These are phyloP conservation scores for Calcarius lapponicus DNA, from an alignment of 2,797 vertebrate genomes.

Conservation along the genomic window DNA sequence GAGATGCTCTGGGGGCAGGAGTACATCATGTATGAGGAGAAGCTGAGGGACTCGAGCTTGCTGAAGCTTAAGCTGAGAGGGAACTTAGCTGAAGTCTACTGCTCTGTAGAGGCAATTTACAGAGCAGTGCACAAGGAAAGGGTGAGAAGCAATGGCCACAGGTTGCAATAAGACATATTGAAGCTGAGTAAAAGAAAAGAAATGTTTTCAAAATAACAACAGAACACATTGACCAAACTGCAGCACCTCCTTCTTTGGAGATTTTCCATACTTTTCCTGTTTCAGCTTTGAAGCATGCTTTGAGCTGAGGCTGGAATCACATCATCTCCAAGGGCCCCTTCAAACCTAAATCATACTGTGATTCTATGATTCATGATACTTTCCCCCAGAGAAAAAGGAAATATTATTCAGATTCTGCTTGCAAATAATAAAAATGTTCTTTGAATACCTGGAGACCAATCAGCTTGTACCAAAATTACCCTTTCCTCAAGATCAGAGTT, in stretches of 20 bases:
- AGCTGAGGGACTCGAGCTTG: neutral
- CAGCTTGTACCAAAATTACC: neutral
- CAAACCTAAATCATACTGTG: neutral
- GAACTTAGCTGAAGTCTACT: neutral
- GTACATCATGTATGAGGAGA: accelerated
- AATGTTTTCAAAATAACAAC: neutral
- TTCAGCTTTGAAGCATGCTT: neutral
- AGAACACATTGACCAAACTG: neutral
- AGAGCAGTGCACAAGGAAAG: neutral
- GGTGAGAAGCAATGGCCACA: neutral
- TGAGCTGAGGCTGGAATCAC: neutral
- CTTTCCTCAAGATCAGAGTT: neutral
- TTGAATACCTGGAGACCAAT: neutral
- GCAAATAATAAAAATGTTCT: neutral
- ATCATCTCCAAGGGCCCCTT: neutral
- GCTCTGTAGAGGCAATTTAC: neutral
- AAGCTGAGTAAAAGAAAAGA: neutral
- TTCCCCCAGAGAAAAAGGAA: neutral
- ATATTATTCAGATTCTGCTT: neutral
- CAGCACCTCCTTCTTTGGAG: neutral
- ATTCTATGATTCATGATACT: neutral
- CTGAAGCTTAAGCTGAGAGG: neutral
- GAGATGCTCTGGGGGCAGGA: neutral
- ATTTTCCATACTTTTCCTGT: neutral
- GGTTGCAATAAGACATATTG: neutral